Conservation (phyloP, 2,888 invertebrate genomes). For the Drosophila kambysellisi region DNA sequence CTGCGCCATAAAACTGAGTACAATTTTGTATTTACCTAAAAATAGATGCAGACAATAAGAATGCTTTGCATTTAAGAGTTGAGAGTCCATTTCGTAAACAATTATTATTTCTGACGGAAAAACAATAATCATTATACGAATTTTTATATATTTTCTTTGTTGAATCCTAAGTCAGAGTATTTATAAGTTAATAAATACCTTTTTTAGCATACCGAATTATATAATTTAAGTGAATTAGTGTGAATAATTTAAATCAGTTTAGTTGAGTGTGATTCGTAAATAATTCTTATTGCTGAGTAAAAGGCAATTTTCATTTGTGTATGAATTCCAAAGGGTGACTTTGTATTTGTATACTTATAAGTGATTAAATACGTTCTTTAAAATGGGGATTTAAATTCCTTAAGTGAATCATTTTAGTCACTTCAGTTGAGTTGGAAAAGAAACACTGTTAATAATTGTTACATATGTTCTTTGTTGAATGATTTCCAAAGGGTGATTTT, state of each 20-base stretch:
- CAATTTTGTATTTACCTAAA: neutral
- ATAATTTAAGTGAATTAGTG: neutral
- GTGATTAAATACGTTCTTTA: neutral
- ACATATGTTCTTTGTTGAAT: neutral
- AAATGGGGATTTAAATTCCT: neutral
- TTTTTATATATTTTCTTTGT: neutral
- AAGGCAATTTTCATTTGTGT: too few relatives aligned
- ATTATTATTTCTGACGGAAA: neutral
- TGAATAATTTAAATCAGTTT: neutral
- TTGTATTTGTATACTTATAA: neutral
- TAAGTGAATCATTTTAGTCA: neutral
- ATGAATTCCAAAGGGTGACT: too few relatives aligned
- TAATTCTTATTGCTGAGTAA: neutral
- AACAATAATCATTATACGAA: neutral
- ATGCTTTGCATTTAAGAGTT: neutral
- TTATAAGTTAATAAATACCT: neutral
- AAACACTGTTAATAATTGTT: too few relatives aligned
- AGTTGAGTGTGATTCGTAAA: neutral
- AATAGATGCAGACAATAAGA: neutral
- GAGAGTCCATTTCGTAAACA: neutral
- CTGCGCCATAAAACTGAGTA: neutral
- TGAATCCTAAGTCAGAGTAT: neutral
- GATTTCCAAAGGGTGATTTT: neutral
- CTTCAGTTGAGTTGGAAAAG: neutral
- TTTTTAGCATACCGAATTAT: neutral